A percentile compares a stretch with the other conserved stretches of the same genome.
Conservation (phyloP, 1,140 invertebrate species). For the Macrocentrus cingulum region DNA sequence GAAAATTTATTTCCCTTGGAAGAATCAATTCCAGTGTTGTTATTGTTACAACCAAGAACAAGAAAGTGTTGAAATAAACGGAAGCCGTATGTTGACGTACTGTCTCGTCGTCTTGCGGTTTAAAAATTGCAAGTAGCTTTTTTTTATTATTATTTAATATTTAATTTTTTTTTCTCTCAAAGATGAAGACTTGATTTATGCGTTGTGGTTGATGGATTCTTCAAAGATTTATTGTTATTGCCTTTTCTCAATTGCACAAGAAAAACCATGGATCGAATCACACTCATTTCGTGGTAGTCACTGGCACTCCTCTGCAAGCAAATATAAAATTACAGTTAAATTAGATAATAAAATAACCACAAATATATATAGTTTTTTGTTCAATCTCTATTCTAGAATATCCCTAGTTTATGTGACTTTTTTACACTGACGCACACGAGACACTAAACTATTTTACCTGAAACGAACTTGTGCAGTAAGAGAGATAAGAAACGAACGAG, state of each 20-base stretch:
- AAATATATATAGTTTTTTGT: too few species aligned
- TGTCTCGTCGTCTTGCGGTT: neutral
- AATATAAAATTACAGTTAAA: slow-evolving; percentile 19
- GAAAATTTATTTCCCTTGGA: neutral
- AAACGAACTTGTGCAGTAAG: too few species aligned
- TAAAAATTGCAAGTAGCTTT: neutral
- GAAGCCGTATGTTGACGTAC: neutral
- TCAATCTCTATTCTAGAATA: too few species aligned
- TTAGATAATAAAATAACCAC: too few species aligned
- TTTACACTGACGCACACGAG: neutral
- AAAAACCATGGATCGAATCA: slow-evolving; percentile 31
- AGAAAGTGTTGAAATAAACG: neutral
- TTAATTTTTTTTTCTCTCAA: too few species aligned
- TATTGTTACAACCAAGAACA: neutral
- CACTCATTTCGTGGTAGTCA: slow-evolving; percentile 44
- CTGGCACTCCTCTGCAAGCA: slow-evolving; percentile 26
- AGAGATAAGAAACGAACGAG: neutral
- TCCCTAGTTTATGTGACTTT: too few species aligned
- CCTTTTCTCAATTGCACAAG: slow-evolving; percentile 36
- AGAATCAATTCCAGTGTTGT: neutral
- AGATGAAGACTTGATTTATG: slow-evolving; percentile 41
- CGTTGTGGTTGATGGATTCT: slow-evolving; percentile 30
- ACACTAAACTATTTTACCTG: too few species aligned
- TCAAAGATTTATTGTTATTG: slow-evolving; percentile 33
- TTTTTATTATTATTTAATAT: too few species aligned